These are phyloP conservation scores for Penaeus chinensis DNA, from an alignment of 1,140 invertebrate species.

Conservation along the genomic window DNA sequence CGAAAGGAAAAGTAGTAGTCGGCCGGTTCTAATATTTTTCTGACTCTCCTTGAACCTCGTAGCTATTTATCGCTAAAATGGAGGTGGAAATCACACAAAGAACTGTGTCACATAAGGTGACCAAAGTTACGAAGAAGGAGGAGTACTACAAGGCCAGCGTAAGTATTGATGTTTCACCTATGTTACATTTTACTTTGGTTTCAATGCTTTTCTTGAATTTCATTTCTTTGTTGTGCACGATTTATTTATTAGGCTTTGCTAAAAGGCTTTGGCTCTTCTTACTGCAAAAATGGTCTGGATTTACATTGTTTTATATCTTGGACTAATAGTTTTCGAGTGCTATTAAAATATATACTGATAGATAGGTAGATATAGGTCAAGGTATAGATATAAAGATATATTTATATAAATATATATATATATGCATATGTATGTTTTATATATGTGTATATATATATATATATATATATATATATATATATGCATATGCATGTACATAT, in stretches of 20 bases:
- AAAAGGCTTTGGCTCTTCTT: neutral
- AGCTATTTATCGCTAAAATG: conserved; percentile 4
- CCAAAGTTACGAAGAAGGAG: conserved; percentile 42
- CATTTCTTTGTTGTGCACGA: neutral
- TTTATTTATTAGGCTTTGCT: neutral
- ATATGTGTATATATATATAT: too few relatives aligned
- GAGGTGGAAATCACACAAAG: conserved; percentile 55
- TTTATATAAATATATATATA: too few relatives aligned
- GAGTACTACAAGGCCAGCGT: conserved; percentile 42
- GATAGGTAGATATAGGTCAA: too few relatives aligned
- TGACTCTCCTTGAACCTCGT: too few relatives aligned
- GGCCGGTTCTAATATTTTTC: too few relatives aligned
- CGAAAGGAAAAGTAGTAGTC: too few relatives aligned
- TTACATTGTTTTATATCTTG: too few relatives aligned
- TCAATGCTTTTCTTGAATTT: neutral
- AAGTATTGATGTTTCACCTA: conserved; percentile 1
- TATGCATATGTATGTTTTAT: rapidly evolving
- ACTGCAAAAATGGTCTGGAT: neutral
- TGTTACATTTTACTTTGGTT: neutral
- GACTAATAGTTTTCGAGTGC: too few relatives aligned
- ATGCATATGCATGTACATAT: neutral
- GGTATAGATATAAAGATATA: too few relatives aligned
- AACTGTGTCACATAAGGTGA: conserved; percentile 55
- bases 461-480: too few relatives aligned
- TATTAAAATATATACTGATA: too few relatives aligned